phyloP scores from a whole-genome alignment of 2,888 invertebrate genomes.

The Pterostichus niger region DNA sequence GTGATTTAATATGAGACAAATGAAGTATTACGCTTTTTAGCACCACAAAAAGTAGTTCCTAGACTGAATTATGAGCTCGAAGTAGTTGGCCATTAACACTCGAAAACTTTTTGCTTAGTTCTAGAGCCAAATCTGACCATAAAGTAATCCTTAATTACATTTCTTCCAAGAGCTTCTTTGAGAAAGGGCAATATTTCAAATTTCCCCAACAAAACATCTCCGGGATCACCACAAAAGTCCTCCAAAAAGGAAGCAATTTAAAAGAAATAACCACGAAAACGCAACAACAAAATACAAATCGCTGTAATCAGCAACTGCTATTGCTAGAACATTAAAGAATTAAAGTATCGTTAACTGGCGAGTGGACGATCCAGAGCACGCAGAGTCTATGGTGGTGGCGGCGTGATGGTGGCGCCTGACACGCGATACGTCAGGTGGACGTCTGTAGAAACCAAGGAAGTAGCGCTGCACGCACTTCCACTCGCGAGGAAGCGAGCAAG shows the following conservation, averaged over 20 bases:
- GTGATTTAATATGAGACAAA: background rate
- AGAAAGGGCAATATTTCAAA: slow-evolving; percentile 35
- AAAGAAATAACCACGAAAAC: slow-evolving; percentile 25
- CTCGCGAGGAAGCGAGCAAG: background rate
- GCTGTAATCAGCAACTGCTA: slow-evolving; percentile 37
- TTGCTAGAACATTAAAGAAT: slow-evolving; percentile 51
- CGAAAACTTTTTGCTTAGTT: slow-evolving; percentile 25
- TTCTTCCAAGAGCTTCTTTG: background rate
- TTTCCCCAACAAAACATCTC: background rate
- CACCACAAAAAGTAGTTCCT: slow-evolving; percentile 19
- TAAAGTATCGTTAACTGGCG: slow-evolving; percentile 58
- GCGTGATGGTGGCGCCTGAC: slow-evolving; percentile 8
- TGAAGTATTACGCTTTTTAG: background rate
- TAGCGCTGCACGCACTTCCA: slow-evolving; percentile 58
- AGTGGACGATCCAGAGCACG: slow-evolving; percentile 36
- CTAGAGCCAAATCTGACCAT: slow-evolving; percentile 29
- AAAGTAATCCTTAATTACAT: slow-evolving; percentile 44
- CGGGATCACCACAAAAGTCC: background rate
- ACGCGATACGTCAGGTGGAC: slow-evolving; percentile 54
- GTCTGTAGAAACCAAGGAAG: slow-evolving; percentile 43
- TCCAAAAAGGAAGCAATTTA: slow-evolving; percentile 35
- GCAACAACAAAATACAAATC: slow-evolving; percentile 20
- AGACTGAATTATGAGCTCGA: slow-evolving; percentile 29
- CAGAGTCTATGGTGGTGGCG: slow-evolving; percentile 2
- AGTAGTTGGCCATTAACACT: slow-evolving; percentile 45